These are phyloP conservation scores for Alosa sapidissima DNA, from an alignment of 2,797 vertebrate species.

Conservation along the genomic window DNA sequence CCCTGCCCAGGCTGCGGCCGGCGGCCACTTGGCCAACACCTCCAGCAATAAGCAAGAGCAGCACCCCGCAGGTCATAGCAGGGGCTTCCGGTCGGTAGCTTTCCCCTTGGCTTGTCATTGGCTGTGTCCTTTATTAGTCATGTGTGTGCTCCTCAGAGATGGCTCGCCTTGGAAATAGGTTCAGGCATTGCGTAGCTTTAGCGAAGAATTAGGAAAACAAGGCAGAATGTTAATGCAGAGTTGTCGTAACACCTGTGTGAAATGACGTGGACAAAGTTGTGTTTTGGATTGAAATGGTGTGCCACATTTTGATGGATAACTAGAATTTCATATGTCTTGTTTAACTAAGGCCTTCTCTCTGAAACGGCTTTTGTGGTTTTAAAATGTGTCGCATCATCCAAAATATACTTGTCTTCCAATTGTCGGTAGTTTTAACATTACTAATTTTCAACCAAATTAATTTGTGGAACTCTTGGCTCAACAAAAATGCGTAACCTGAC, in stretches of 20 bases:
- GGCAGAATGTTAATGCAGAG: not conserved
- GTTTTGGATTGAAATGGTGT: too few species aligned
- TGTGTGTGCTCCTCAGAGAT: conserved; percentile 54
- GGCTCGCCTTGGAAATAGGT: conserved; percentile 34
- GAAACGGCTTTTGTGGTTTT: too few species aligned
- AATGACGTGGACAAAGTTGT: too few species aligned
- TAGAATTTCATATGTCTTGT: too few species aligned
- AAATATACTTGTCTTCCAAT: too few species aligned
- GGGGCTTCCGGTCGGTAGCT: conserved; percentile 97
- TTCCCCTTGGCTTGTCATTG: conserved; percentile 78
- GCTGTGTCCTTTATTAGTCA: conserved; percentile 64
- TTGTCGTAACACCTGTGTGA: not conserved
- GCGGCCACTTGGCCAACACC: conserved; percentile 69
- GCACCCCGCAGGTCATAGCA: conserved; percentile 88
- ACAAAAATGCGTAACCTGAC: too few species aligned
- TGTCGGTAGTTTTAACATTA: too few species aligned
- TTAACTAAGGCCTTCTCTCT: too few species aligned
- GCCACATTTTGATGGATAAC: too few species aligned
- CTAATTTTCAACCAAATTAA: too few species aligned
- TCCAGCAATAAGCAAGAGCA: conserved; percentile 78
- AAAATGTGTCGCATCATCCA: too few species aligned
- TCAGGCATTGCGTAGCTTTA: conserved; percentile 44
- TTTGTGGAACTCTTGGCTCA: too few species aligned
- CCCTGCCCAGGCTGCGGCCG: conserved; percentile 62
- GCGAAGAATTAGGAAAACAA: not conserved